Conservation (phyloP, 2,888 invertebrate species). For the Cerceris rybyensis region DNA sequence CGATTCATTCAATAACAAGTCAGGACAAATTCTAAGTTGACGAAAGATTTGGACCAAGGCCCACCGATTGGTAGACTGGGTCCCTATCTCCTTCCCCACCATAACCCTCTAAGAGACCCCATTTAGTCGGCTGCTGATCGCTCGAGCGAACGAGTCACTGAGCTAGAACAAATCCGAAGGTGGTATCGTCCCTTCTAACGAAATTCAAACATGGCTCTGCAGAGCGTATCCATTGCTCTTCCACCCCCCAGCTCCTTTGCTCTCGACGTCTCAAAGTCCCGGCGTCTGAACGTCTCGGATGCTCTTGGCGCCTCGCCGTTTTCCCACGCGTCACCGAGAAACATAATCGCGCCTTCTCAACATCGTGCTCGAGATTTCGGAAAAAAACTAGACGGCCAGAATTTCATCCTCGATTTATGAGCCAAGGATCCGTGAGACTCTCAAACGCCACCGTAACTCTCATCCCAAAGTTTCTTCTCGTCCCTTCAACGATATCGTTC, state of each 20-base stretch:
- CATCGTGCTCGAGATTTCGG: too few species aligned
- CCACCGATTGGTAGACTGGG: too few species aligned
- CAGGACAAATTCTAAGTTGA: too few species aligned
- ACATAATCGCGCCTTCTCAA: not conserved
- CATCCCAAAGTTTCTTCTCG: too few species aligned
- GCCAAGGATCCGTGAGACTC: too few species aligned
- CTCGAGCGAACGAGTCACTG: conserved; percentile 48
- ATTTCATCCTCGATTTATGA: too few species aligned
- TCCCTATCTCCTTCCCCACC: too few species aligned
- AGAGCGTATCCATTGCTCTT: conserved; percentile 66
- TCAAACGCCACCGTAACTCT: too few species aligned
- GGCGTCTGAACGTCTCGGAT: conserved; percentile 27
- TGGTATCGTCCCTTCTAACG: conserved; percentile 58
- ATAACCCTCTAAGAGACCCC: conserved; percentile 6
- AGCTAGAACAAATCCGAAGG: conserved; percentile 48
- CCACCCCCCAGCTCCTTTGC: conserved; percentile 60
- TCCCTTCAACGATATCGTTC: too few species aligned
- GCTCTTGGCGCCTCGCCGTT: conserved; percentile 63
- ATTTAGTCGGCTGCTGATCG: conserved; percentile 43
- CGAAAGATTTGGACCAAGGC: too few species aligned
- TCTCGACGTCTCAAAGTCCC: conserved; percentile 18
- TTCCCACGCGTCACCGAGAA: conserved; percentile 57
- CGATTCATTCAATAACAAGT: too few species aligned
- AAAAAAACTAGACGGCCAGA: too few species aligned
- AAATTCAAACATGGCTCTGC: conserved; percentile 66